Evolutionary conservation across 2,797 vertebrate genomes (phyloP), one percentile per base, ranked within the genome.

Genomic region (Myiotriccus ornatus): DNA sequence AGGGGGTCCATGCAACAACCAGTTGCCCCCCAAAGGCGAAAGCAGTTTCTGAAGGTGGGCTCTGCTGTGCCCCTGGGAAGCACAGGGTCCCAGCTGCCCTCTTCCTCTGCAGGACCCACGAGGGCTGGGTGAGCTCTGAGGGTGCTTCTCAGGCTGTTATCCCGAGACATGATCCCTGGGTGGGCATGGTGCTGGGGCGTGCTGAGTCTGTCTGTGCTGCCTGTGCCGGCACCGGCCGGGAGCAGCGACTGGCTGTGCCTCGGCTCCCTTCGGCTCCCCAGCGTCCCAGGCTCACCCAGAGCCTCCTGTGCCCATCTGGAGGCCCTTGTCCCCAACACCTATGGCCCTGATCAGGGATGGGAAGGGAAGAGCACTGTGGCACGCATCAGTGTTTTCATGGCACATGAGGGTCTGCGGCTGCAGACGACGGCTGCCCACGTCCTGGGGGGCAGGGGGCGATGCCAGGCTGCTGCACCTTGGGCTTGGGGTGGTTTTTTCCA

Each of bases 61-160:
- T 41, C 52, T 37, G 63, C 50, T 2, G 5, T 47, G 55, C 25
- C 25, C 25, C 10, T 4, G 32, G 47, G 39, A 64, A 46, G 7
- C 0, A 1, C 0, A 1, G 56, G 23, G 37, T 56, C 67, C 62
- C 0, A 0, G 46, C 27, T 24, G 13, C n/a, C 27, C 34, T 62
- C 16, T 69, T 28, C 46, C 63, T 46, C 37, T 34, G 41, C 44
- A 2, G 1, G 19, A 21, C 50, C 35, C 1, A 0, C 9, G 4
- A 2, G 30, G 37, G 52, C 41, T 24, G 39, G 11, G 30, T 3
- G 6, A 16, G 28, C 64, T 37, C 81, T 2, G 6, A 17, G 57
- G 37, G 34, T 4, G 41, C 13, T 44, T 44, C 21, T 63, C 62
- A 17, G 21, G 41, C 62, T 63, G 11, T 34, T 12, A 7, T 30